Conservation (phyloP, 2,113 vertebrate species). For the Prunella himalayana region DNA sequence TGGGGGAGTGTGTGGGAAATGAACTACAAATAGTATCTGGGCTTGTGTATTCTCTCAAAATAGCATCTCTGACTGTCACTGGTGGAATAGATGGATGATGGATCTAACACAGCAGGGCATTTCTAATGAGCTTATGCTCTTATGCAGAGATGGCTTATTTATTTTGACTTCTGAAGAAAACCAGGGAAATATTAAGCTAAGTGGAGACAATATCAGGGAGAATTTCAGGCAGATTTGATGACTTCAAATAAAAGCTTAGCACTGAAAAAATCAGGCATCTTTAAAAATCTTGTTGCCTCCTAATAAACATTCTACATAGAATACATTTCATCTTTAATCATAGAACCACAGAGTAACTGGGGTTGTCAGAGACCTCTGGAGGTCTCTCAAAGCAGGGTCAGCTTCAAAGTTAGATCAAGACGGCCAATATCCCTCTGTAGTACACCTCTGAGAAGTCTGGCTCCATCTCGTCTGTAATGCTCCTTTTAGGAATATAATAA, state of each 20-base stretch:
- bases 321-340: neutral
- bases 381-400: neutral
- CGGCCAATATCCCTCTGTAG: neutral
- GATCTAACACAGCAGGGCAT: neutral
- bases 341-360: neutral
- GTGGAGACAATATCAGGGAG: neutral
- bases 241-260: neutral
- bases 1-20: neutral
- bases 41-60: neutral
- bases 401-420: neutral
- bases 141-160: neutral
- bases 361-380: neutral
- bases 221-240: neutral
- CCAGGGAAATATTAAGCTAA: neutral
- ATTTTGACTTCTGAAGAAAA: neutral
- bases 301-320: neutral
- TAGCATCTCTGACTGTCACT: neutral
- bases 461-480: neutral
- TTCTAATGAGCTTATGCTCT: neutral
- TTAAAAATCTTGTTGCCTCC: neutral
- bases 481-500: neutral
- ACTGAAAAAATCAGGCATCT: neutral
- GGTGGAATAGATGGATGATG: neutral
- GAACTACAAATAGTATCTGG: neutral
- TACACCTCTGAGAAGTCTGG: neutral